These are phyloP conservation scores for Cryptotis parvus DNA, from an alignment of 2,113 vertebrate genomes.

Conservation along the genomic window DNA sequence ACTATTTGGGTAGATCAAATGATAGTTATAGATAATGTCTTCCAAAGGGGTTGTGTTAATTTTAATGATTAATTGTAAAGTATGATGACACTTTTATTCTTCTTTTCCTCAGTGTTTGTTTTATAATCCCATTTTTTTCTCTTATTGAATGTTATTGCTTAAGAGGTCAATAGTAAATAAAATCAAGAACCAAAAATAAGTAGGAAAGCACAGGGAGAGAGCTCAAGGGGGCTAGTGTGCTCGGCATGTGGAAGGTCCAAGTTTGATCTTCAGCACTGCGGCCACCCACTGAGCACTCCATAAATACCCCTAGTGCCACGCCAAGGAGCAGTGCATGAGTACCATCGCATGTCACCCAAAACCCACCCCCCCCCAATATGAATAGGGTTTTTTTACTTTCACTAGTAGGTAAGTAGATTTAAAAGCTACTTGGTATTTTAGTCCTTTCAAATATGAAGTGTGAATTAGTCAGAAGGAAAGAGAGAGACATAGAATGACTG, in stretches of 20 bases:
- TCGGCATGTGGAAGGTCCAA: too few species aligned
- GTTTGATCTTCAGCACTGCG: too few species aligned
- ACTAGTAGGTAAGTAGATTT: background rate
- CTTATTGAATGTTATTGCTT: background rate
- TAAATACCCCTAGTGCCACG: too few species aligned
- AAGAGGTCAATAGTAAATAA: background rate
- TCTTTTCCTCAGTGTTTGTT: background rate
- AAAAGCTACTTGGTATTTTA: conserved; percentile 7
- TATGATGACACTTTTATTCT: background rate
- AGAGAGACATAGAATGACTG: too few species aligned
- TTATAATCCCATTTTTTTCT: conserved; percentile 16
- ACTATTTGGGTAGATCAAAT: background rate
- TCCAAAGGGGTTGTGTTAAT: background rate
- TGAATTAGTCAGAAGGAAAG: too few species aligned
- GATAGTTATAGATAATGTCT: background rate
- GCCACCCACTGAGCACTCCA: too few species aligned
- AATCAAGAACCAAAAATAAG: background rate
- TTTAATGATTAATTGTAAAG: background rate
- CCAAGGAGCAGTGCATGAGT: too few species aligned
- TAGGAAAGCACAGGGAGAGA: too few species aligned
- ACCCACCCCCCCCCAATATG: too few species aligned
- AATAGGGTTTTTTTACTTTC: too few species aligned
- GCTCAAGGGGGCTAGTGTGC: too few species aligned
- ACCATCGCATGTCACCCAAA: too few species aligned
- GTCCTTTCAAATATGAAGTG: background rate